phyloP scores from a whole-genome alignment of 2,888 invertebrate genomes.

The Drosophila hamatofila region DNA sequence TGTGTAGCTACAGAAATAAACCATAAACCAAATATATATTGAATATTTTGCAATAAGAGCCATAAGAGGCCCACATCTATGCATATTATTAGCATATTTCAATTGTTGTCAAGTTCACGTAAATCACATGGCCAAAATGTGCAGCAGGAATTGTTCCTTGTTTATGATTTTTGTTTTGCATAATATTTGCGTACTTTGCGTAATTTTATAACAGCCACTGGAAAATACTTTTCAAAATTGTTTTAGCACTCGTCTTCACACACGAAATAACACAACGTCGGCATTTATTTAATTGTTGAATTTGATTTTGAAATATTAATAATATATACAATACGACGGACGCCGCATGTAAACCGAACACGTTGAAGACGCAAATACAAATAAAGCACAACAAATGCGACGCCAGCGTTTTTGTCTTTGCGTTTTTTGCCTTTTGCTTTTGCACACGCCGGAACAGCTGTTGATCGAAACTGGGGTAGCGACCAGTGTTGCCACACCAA shows the following conservation, averaged over 20 bases:
- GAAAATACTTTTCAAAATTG: slow-evolving; percentile 4
- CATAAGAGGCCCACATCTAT: slow-evolving; percentile 8
- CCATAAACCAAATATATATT: slow-evolving; percentile 63
- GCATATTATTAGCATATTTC: slow-evolving; percentile 37
- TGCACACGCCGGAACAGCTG: slow-evolving; percentile 54
- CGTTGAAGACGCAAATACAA: slow-evolving; percentile 64
- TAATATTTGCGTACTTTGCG: slow-evolving; percentile 26
- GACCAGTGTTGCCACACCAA: slow-evolving; percentile 53
- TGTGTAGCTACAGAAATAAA: slow-evolving; percentile 67
- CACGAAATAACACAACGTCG: slow-evolving; percentile 40
- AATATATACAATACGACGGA: slow-evolving; percentile 9
- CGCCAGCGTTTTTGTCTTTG: slow-evolving; percentile 52
- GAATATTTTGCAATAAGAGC: slow-evolving; percentile 41
- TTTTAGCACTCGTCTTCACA: slow-evolving; percentile 24
- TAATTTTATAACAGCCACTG: slow-evolving; percentile 3
- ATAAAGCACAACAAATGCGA: slow-evolving; percentile 60
- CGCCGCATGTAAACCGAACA: slow-evolving; percentile 52
- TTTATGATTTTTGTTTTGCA: slow-evolving; percentile 28
- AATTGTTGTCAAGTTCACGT: slow-evolving; percentile 59
- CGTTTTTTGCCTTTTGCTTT: slow-evolving; percentile 34
- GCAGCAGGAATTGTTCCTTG: slow-evolving; percentile 28
- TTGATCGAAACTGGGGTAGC: slow-evolving; percentile 66
- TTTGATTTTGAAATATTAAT: slow-evolving; percentile 37
- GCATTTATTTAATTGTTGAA: slow-evolving; percentile 35
- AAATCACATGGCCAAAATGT: slow-evolving; percentile 53